phyloP scores from a whole-genome alignment of 2,888 invertebrate species.

The Psylliodes chrysocephalus region DNA sequence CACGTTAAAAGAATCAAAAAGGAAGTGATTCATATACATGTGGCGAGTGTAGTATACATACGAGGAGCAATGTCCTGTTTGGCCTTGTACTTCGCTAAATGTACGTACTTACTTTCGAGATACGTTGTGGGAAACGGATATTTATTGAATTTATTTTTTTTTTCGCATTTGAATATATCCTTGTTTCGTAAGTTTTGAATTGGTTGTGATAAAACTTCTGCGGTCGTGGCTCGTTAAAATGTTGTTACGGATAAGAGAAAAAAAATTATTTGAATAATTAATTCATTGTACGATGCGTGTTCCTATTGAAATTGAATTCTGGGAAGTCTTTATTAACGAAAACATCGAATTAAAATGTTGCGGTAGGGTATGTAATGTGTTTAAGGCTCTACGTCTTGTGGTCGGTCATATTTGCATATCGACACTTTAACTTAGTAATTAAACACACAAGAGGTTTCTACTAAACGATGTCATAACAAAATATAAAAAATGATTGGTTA shows the following conservation, averaged over 20 bases:
- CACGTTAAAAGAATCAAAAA: slow-evolving; percentile 50
- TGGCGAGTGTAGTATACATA: slow-evolving; percentile 31
- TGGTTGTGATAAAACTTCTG: neutral
- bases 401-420: no score
- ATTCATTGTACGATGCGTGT: no score
- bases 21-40: slow-evolving; percentile 53
- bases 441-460: no score
- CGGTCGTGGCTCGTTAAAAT: slow-evolving; percentile 7
- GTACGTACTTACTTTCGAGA: slow-evolving; percentile 9
- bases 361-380: no score
- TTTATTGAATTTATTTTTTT: neutral
- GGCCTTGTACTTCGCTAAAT: slow-evolving; percentile 50
- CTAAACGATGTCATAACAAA: no score
- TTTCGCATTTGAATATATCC: slow-evolving; percentile 5
- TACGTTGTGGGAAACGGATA: slow-evolving; percentile 10
- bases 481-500: no score
- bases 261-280: no score
- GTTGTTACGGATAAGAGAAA: neutral
- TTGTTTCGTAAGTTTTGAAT: slow-evolving; percentile 2
- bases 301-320: no score
- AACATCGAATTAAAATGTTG: no score
- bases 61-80: slow-evolving; percentile 49
- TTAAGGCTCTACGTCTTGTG: no score
- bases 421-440: no score
- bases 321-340: no score